Percentiles rank a stretch among this genome's conserved stretches.
These are phyloP conservation scores for Falco berigora DNA, from an alignment of 2,797 vertebrate genomes.

Conservation along the genomic window DNA sequence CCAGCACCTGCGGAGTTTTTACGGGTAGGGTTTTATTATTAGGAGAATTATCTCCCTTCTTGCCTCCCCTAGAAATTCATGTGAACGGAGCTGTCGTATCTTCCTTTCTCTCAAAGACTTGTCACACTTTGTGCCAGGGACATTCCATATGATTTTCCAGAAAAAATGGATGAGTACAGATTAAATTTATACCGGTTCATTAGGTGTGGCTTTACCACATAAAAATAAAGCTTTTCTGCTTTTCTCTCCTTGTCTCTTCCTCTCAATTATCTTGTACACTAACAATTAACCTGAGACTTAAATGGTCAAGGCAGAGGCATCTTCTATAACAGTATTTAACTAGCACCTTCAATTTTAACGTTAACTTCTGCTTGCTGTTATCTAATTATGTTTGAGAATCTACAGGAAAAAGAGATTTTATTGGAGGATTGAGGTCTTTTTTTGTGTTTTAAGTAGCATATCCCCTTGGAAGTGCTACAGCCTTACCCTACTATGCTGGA, in stretches of 20 bases:
- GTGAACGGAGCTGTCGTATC: background rate
- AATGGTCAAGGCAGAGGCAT: background rate
- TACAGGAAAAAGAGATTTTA: background rate
- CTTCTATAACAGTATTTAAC: background rate
- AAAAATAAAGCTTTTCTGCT: background rate
- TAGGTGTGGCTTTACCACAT: background rate
- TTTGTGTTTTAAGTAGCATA: background rate
- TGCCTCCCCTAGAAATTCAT: background rate
- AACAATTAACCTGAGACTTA: background rate
- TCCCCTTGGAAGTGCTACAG: fast-evolving
- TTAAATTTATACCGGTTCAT: background rate
- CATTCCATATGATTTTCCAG: background rate
- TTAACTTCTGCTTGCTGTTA: background rate
- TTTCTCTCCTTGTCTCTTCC: background rate
- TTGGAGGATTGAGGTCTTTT: background rate
- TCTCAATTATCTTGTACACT: background rate
- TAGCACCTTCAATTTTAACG: background rate
- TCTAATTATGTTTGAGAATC: background rate
- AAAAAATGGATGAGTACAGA: background rate
- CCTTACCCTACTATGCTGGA: constrained; percentile 90
- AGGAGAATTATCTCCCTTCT: background rate
- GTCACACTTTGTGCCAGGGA: background rate
- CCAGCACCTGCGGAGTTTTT: background rate
- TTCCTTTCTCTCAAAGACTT: background rate
- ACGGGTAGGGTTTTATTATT: background rate